Evolutionary conservation across 2,888 invertebrate genomes (phyloP).

Genomic region (Ganaspis brasiliensis): DNA sequence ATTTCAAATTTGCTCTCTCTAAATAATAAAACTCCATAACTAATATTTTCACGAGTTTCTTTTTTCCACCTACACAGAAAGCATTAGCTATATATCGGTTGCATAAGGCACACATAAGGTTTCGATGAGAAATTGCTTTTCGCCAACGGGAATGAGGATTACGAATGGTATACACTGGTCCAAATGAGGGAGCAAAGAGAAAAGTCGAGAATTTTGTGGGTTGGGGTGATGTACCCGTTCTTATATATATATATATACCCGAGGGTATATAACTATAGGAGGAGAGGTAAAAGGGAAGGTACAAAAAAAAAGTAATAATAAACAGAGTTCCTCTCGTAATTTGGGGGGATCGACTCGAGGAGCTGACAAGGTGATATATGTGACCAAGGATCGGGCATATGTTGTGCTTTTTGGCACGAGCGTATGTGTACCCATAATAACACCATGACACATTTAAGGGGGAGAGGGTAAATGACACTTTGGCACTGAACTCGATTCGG

Average conservation of each 20-base stretch:
- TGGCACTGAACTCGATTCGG: constrained; percentile 18
- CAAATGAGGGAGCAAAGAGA: constrained; percentile 24
- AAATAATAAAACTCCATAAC: too few relatives aligned
- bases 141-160: constrained; percentile 14
- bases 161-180: constrained; percentile 10
- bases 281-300: constrained; percentile 54
- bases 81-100: background rate
- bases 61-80: too few relatives aligned
- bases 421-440: constrained; percentile 44
- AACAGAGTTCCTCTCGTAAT: constrained; percentile 73
- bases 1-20: too few relatives aligned
- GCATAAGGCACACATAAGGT: background rate
- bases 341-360: constrained; percentile 69
- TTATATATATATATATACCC: background rate
- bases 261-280: background rate
- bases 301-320: constrained; percentile 64
- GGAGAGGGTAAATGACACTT: constrained; percentile 20
- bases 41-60: too few relatives aligned
- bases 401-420: constrained; percentile 53
- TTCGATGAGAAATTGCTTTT: constrained; percentile 29
- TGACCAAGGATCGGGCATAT: constrained; percentile 49
- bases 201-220: constrained; percentile 4
- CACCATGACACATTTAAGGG: too few relatives aligned
- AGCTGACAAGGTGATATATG: constrained; percentile 73
- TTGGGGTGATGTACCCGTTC: constrained; percentile 6